These are phyloP conservation scores for Halcyon badia DNA, from an alignment of 2,797 vertebrate genomes.

Conservation along the genomic window DNA sequence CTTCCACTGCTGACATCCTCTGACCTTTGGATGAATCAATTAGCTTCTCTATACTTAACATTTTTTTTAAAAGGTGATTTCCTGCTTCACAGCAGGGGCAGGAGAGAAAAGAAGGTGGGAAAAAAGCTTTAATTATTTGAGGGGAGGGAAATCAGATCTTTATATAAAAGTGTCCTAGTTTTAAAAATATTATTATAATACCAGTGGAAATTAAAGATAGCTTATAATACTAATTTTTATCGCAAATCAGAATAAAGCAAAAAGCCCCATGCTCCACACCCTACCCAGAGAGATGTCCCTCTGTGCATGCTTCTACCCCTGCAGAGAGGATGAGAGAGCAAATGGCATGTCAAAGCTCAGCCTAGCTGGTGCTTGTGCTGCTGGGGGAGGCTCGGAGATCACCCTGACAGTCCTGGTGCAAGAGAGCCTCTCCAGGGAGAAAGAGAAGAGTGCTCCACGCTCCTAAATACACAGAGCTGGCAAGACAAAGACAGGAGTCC, in stretches of 20 bases:
- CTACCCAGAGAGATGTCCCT: neutral
- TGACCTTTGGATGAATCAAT: constrained; percentile 58
- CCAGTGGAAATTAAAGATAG: neutral
- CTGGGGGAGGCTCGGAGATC: accelerated
- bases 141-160: neutral
- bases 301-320: neutral
- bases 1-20: neutral
- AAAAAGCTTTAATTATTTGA: neutral
- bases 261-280: neutral
- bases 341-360: neutral
- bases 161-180: neutral
- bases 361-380: accelerated
- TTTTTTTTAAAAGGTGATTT: constrained; percentile 24
- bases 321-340: neutral
- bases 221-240: neutral
- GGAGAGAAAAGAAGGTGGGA: neutral
- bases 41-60: constrained; percentile 24
- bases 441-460: neutral
- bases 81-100: constrained; percentile 44
- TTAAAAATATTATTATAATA: neutral
- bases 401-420: neutral
- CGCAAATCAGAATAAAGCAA: neutral
- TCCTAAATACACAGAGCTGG: neutral
- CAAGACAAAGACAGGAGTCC: neutral
- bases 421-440: neutral